Conservation (phyloP, 1,140 invertebrate species). For the Ladona fulva region DNA sequence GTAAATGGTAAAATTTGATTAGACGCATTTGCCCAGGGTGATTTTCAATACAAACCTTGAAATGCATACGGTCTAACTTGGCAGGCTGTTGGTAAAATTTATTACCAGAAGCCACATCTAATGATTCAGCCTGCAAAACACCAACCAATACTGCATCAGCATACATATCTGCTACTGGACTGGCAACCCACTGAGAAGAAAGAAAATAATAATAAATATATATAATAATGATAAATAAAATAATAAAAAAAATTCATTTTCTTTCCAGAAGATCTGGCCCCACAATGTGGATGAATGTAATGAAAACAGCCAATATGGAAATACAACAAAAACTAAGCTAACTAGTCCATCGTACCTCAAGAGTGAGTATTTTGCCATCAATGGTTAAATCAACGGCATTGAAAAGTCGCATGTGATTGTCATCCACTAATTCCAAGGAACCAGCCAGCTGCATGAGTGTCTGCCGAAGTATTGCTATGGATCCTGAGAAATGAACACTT, state of each 20-base stretch:
- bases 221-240: not conserved
- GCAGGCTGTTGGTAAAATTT: constrained; percentile 45
- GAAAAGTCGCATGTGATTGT: constrained; percentile 66
- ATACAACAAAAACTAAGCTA: constrained; percentile 18
- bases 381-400: constrained; percentile 70
- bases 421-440: constrained; percentile 63
- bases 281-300: no score
- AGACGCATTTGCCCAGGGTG: no score
- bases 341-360: constrained; percentile 52
- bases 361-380: constrained; percentile 72
- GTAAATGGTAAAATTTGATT: no score
- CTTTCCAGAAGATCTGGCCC: not conserved
- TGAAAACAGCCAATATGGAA: no score
- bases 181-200: constrained; percentile 73
- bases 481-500: constrained; percentile 78
- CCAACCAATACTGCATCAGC: constrained; percentile 87
- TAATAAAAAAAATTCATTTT: not conserved
- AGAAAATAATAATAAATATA: not conserved
- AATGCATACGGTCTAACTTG: constrained; percentile 76
- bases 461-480: constrained; percentile 67
- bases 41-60: constrained; percentile 48
- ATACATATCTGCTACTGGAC: constrained; percentile 95
- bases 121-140: constrained; percentile 64
- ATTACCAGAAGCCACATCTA: constrained; percentile 36
- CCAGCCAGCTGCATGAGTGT: constrained; percentile 76